Evolutionary conservation across 92 coral and sea anemone genomes (phyloP), one percentile per base, ranked within the genome.

Genomic region (Paramuricea clavata): DNA sequence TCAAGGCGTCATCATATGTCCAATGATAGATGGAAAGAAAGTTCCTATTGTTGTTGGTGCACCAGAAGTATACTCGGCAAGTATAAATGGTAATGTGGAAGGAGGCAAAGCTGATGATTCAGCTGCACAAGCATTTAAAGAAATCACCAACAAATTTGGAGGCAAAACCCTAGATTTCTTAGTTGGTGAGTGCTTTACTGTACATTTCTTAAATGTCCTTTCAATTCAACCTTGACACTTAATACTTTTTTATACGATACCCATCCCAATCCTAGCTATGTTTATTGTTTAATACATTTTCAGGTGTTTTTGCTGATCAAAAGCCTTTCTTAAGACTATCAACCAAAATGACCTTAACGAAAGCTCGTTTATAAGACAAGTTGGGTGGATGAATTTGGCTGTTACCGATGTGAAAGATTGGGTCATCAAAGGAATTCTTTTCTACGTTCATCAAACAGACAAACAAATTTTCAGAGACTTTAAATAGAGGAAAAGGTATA

Each of bases 401-500:
- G 82, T 77, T 16, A 56, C 22, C 19, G 82, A 77, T 22, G 82
- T 77, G 41, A 77, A 77, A 77, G 42, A 23, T 77, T 22, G 69
- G 69, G 49, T 27, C 42, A 9, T 77, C 82, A 27, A 77, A 77
- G 12, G 26, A 49, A 39, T 77, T 50, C n/a, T 76, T 77, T 39
- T 50, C 67, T 27, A 52, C 0, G 26, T 77, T 77, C 61, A 50
- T 77, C 3, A 19, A 27, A 50, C 67, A 42, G 15, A 77, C 82
- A 77, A 77, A 77, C 30, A 12, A 42, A 17, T 77, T 77, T 50
- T 41, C 82, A 21, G 82, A 77, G 9, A 16, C 35, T 3, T 56
- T 77, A 34, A 77, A 77, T 43, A 77, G 82, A 33, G 82, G 82
- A 34, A 77, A 77, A 50, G 82, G 82, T 77, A 5, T 25, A 25